Evolutionary conservation across 2,113 vertebrate species (phyloP).

Genomic region (Chloropsis cyanopogon): DNA sequence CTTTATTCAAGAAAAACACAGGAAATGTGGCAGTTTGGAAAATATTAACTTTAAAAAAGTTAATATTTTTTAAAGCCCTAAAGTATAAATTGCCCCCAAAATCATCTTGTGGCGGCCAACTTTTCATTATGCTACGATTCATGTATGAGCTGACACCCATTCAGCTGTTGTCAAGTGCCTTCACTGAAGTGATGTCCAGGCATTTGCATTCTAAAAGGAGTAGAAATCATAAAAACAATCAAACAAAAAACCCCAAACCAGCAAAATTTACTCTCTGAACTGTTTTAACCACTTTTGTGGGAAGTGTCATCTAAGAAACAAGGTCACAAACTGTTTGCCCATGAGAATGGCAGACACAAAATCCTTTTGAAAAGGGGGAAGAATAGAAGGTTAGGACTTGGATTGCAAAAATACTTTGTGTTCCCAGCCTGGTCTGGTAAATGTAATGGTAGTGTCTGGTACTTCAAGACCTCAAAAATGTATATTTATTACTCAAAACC

Average conservation of each 20-base stretch:
- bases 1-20: neutral
- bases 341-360: neutral
- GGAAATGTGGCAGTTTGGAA: neutral
- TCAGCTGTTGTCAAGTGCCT: neutral
- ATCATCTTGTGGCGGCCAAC: neutral
- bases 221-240: neutral
- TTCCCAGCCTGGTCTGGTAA: neutral
- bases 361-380: neutral
- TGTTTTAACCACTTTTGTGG: neutral
- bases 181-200: neutral
- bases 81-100: neutral
- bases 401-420: neutral
- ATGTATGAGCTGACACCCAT: neutral
- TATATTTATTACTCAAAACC: neutral
- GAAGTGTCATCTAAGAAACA: neutral
- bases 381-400: neutral
- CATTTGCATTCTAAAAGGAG: neutral
- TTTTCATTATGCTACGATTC: neutral
- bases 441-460: neutral
- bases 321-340: neutral
- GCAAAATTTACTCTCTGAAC: neutral
- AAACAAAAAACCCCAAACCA: accelerated
- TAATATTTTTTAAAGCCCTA: neutral
- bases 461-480: neutral
- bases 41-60: neutral